Base-by-base conservation (phyloP, 2,113 vertebrate species). In the Dendrocopos noguchii region DNA sequence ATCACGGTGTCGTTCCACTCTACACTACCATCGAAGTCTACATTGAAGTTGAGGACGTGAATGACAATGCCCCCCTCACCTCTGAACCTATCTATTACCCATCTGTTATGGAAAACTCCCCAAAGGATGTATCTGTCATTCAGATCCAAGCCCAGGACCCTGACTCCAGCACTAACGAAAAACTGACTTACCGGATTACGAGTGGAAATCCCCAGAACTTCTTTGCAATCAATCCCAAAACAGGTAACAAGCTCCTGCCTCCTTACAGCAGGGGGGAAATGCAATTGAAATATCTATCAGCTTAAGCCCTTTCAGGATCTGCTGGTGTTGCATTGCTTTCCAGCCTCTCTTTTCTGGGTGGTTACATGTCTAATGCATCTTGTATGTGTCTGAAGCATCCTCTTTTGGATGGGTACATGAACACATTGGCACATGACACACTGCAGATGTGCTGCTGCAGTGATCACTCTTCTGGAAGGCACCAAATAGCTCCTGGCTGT, bases 121-220 rank as follows among this genome's bases (percentile, higher is more conserved):
- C 98, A 0, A 98, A 98, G 90, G 99, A 99, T 79, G 96, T 99
- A 78, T 99, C 99, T 7, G 97, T 99, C 83, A 98, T 99, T 95
- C 98, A 99, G 95, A 99, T 99, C 81, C 98, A 98, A 73, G 99
- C 99, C 22, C 98, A 99, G 91, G 99, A 99, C 94, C 99, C 99
- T 2, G 99, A 99, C 63, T 98, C 98, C 31, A 97, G 93, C 33
- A 97, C 97, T 28, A 91, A 96, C 50, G 98, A 98, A 44, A 98
- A 97, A 47, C 97, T 99, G 91, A 98, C 87, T 36, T 99, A 98
- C 95, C 97, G 98, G 81, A 99, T 99, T 94, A 97, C 99, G 85
- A 99, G 99, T 56, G 99, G 99, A 78, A 99, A 99, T 94, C 99
- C 99, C 12, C 99, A 99, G 97, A 99, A 99, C 93, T 99, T 99